Evolutionary conservation across 37 sponge, comb jelly and placozoan species (phyloP).

Genomic region (Halichondria panicea): DNA sequence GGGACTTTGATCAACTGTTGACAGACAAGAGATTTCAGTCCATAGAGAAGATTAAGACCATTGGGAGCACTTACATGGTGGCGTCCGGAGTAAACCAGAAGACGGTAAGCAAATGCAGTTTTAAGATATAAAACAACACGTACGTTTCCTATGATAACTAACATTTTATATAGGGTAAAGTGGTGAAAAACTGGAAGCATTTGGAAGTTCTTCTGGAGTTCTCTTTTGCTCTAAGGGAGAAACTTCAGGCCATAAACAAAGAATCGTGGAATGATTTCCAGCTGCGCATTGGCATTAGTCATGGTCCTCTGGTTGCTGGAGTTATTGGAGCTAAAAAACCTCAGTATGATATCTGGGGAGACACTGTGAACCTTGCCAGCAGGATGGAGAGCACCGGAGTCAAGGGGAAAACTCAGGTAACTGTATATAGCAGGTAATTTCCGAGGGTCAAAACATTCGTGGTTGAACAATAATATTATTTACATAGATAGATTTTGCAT

Average conservation of each 20-base stretch:
- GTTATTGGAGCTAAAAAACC: conserved; percentile 93
- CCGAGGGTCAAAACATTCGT: too few species aligned
- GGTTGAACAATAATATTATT: not conserved
- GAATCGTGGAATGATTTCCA: conserved; percentile 74
- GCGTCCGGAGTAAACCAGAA: conserved; percentile 64
- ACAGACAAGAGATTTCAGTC: conserved; percentile 30
- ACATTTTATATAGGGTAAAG: not conserved
- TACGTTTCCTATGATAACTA: not conserved
- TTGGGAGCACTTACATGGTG: conserved; percentile 84
- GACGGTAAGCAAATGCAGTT: not conserved
- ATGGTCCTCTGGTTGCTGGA: conserved; percentile 88
- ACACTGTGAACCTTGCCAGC: conserved; percentile 93
- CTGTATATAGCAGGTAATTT: too few species aligned
- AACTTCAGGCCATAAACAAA: conserved; percentile 66
- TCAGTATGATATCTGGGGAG: conserved; percentile 94
- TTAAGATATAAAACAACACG: not conserved
- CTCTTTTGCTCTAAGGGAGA: conserved; percentile 69
- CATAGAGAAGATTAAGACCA: conserved; percentile 88
- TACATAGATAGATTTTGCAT: not conserved
- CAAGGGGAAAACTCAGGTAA: conserved; percentile 77
- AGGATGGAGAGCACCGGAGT: conserved; percentile 92
- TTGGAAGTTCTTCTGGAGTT: conserved; percentile 64
- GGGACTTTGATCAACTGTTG: conserved; percentile 50
- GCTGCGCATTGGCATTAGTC: conserved; percentile 82
- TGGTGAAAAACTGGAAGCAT: conserved; percentile 33